phyloP scores from a whole-genome alignment of 2,888 invertebrate species.

The Seira ritae region DNA sequence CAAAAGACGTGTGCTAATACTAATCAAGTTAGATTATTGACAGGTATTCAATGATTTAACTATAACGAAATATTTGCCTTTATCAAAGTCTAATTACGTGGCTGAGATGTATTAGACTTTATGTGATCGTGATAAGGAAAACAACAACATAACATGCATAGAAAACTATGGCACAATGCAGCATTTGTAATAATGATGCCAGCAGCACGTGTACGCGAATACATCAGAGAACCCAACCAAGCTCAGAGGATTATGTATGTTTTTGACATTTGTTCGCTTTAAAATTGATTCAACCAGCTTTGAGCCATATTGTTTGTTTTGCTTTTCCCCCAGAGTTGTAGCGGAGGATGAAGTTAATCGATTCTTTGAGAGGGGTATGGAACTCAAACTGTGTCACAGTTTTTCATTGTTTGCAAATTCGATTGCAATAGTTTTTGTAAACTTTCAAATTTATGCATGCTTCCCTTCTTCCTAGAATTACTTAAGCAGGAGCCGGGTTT shows the following conservation, averaged over 20 bases:
- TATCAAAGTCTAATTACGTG: neutral
- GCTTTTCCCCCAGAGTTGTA: no score
- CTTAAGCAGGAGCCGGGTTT: neutral
- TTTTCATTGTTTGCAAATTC: conserved; percentile 6
- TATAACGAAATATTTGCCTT: neutral
- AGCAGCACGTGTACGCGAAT: neutral
- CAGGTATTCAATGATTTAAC: neutral
- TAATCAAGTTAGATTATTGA: no score
- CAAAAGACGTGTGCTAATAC: no score
- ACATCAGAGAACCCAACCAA: neutral
- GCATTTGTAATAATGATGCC: neutral
- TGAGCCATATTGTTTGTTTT: no score
- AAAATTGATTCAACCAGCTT: no score
- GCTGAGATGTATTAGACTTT: neutral
- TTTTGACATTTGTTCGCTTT: no score
- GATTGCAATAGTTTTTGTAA: neutral
- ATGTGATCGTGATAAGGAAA: neutral
- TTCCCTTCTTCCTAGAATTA: neutral
- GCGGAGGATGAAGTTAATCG: no score
- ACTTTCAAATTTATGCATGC: no score
- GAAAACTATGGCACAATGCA: neutral
- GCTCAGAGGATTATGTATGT: no score
- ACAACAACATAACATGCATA: neutral
- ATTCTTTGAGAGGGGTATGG: neutral
- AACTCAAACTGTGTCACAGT: conserved; percentile 3